Base-by-base conservation (phyloP, 2,113 vertebrate species). In the Terrapene triunguis region DNA sequence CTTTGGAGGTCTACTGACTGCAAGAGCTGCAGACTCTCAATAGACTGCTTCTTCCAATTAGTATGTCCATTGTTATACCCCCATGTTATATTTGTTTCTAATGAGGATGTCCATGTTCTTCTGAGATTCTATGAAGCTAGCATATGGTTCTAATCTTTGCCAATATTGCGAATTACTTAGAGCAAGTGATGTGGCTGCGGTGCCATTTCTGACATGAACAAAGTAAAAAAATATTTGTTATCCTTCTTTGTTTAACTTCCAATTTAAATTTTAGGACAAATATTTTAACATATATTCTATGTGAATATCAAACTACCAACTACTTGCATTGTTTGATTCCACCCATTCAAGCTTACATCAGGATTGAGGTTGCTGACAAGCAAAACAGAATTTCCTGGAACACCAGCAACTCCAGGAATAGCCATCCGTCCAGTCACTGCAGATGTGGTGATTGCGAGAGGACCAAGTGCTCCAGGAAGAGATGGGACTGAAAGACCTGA, bases 361-460 rank as follows among this genome's bases (percentile, higher is more conserved):
- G 98, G 94, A 92, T 99, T 99, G 94, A 99, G 98, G 95, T 99
- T 99, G 95, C 98, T 99, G 95, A 99, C 98, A 16, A 99, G 96
- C 24, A 99, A 97, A 95, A 99, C 99, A 2, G 98, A 98, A 95
- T 98, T 99, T 93, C 95, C 95, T 86, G 98, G 91, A 54, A 97
- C 51, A 22, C 87, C 95, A 86, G 94, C 29, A 95, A 95, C 87
- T 53, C 92, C 94, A 83, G 98, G 98, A 95, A 97, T 12, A 95
- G 96, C 74, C 96, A 98, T 97, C 24, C 98, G 97, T 85, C 97
- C 98, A 90, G 98, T 87, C 4, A 78, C 85, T 82, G 97, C 92
- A 90, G 98, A 95, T 9, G 97, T 62, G 25, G 95, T 94, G 54
- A 98, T 92, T 44, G 97, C 6, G 4, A 98, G 88, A 92, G 98